Evolutionary conservation across 2,113 vertebrate genomes (phyloP).

Genomic region (Heterotilapia buettikoferi): DNA sequence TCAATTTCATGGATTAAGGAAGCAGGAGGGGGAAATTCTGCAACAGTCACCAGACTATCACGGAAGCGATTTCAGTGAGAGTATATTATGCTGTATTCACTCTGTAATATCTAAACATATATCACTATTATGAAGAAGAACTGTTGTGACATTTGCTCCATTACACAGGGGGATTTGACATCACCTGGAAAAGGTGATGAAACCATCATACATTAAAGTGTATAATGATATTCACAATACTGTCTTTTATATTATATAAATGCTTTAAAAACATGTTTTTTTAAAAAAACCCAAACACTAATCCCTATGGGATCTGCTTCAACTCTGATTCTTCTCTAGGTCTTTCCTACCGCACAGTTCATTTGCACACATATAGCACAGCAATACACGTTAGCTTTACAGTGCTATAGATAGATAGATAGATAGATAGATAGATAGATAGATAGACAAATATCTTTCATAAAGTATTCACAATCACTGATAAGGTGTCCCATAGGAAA

Average conservation of each 20-base stretch:
- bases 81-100: background rate
- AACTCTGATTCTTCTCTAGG: background rate
- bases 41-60: background rate
- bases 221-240: background rate
- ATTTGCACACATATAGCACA: background rate
- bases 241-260: background rate
- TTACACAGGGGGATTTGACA: background rate
- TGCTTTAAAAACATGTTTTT: background rate
- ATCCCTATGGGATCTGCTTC: background rate
- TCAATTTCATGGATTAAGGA: background rate
- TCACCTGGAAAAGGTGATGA: background rate
- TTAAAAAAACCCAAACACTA: accelerated
- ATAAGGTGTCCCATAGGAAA: background rate
- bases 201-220: background rate
- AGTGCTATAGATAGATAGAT: background rate
- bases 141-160: background rate
- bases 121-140: background rate
- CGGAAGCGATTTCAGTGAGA: background rate
- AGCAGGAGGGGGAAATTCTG: background rate
- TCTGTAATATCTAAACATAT: background rate
- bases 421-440: background rate
- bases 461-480: background rate
- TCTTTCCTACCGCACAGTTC: background rate
- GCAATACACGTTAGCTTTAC: background rate
- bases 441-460: background rate